Base-by-base conservation (phyloP, 1,140 invertebrate species). In the Marisa cornuarietis region DNA sequence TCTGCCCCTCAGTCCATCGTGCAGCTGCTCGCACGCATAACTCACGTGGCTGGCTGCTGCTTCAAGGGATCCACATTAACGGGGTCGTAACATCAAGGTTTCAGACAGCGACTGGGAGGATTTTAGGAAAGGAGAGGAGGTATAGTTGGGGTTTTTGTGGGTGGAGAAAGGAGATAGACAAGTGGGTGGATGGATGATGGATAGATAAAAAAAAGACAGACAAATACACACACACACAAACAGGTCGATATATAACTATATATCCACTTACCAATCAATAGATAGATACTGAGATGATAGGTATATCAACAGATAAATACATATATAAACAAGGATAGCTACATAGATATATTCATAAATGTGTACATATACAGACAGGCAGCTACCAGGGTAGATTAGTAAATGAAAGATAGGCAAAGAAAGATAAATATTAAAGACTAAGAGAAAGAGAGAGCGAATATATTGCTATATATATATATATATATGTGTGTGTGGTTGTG, bases 101-200 rank as follows among this genome's bases (percentile, higher is more conserved):
- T 42, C 31, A 42, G 31, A 42, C 31, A 42, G 31, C 31, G 3
- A 42, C 31, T 42, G 42, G n/a, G 42, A 61, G 20, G 16, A 4
- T 14, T 58, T n/a, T 11, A 63, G 65, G 75, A 9, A 65, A 26
- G 22, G 31, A 61, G 42, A 76, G 54, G 62, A 76, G 75, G 49
- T 20, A 61, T 8, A 76, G 62, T 2, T 51, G 58, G 62, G 73
- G n/a, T n/a, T 18, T 61, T 26, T 24, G 73, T 61, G 42, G 54
- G 42, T 10, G 11, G 62, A 31, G 16, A 62, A 76, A 31, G 63
- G 31, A 26, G 49, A 62, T 2, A 65, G 31, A 49, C n/a, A 62
- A 42, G 62, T 4, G 24, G 58, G 63, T 18, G 31, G 31, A 0
- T n/a, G 49, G 69, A 63, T 22, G 61, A 76, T 6, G 49, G 31